phyloP scores from a whole-genome alignment of 2,888 invertebrate genomes.

The Beris chalybata region DNA sequence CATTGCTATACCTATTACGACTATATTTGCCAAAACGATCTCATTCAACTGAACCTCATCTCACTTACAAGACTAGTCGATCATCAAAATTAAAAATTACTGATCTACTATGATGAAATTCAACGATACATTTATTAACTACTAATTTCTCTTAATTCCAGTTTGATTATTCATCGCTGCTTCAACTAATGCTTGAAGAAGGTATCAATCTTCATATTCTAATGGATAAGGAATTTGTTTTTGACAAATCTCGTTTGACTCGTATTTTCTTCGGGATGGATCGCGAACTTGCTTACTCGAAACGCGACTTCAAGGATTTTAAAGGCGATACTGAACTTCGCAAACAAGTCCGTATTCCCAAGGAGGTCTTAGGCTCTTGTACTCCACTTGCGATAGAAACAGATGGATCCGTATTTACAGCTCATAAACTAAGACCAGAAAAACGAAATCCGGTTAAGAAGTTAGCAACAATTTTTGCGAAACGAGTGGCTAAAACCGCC shows the following conservation, averaged over 20 bases:
- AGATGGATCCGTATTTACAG: slow-evolving; percentile 72
- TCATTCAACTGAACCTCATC: too few relatives aligned
- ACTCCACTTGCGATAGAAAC: slow-evolving; percentile 81
- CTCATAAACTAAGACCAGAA: slow-evolving; percentile 62
- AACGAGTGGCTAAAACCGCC: slow-evolving; percentile 67
- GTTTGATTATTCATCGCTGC: slow-evolving; percentile 80
- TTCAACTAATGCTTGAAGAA: slow-evolving; percentile 79
- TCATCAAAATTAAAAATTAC: too few relatives aligned
- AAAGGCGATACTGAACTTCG: slow-evolving; percentile 73
- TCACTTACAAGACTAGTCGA: too few relatives aligned
- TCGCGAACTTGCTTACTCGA: slow-evolving; percentile 74
- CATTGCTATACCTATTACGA: too few relatives aligned
- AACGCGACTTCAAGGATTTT: slow-evolving; percentile 70
- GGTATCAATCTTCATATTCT: slow-evolving; percentile 80
- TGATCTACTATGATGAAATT: too few relatives aligned
- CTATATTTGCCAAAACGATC: too few relatives aligned
- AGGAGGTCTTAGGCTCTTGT: slow-evolving; percentile 75
- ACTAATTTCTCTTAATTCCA: slow-evolving; percentile 48
- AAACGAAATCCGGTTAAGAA: slow-evolving; percentile 63
- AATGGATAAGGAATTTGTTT: slow-evolving; percentile 78
- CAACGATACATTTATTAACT: background rate
- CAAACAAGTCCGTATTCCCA: slow-evolving; percentile 74
- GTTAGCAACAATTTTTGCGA: slow-evolving; percentile 67
- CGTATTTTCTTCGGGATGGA: slow-evolving; percentile 82
- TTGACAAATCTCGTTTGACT: slow-evolving; percentile 70